Evolutionary conservation across 2,888 invertebrate species (phyloP), one percentile per base, ranked within the genome.

Genomic region (Pachliopta kotzebuea): DNA sequence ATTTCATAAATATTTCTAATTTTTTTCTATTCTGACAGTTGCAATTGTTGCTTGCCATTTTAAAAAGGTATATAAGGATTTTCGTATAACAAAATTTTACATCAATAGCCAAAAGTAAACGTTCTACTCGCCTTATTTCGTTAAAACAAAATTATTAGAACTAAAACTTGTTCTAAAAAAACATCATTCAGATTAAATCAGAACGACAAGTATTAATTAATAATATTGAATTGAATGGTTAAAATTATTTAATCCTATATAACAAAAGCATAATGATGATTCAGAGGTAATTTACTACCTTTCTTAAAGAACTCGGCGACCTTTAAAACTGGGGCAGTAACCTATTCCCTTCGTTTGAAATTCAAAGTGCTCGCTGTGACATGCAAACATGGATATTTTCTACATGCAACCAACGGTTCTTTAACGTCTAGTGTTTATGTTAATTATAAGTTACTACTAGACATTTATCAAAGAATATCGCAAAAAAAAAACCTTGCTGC

Each of bases 321-420:
- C 79, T 83, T 75, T 71, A 67, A 68, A 83, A 74, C 73, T 82
- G 67, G 82, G 77, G 67, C 81, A 75, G 69, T 78, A 76, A 83
- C 80, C 83, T 79, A 78, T 78, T 79, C 77, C 80, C 74, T 78
- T 78, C 70, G 76, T 79, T 83, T 82, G 76, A 77, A 80, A 80
- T 81, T 79, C 76, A 79, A 79, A 77, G 72, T 70, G 72, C 70
- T 72, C 69, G 11, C 71, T 71, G 69, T 69, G 74, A 59, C 74
- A 75, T 72, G 74, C 72, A 72, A 74, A 74, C 71, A 71, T 75
- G 69, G 69, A 69, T 65, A 70, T 73, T 70, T 70, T 45, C 57
- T 72, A 65, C 70, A 61, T 73, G 68, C 69, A 75, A 63, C 70
- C 66, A 74, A 76, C 75, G 70, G 76, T 72, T 72, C 68, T 71